Evolutionary conservation across 2,797 vertebrate species (phyloP).

Genomic region (Rhinogobio ventralis): DNA sequence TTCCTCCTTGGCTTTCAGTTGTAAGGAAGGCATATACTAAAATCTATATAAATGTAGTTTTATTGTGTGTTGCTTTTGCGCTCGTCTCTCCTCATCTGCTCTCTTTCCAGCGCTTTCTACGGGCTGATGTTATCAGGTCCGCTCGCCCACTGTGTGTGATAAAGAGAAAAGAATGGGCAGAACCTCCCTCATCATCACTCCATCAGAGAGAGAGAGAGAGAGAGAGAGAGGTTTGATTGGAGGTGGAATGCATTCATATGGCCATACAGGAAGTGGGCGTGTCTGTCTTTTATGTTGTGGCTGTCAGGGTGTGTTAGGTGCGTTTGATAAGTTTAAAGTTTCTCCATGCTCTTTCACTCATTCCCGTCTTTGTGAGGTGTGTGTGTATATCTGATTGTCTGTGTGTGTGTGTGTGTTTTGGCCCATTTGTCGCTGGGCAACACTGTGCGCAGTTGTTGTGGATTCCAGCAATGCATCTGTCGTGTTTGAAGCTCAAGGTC

Average conservation of each 20-base stretch:
- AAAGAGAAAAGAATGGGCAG: slow-evolving; percentile 65
- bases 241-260: slow-evolving; percentile 30
- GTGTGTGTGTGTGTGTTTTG: slow-evolving; percentile 49
- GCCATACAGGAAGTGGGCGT: slow-evolving; percentile 21
- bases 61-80: neutral
- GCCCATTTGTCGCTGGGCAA: slow-evolving; percentile 41
- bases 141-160: slow-evolving; percentile 59
- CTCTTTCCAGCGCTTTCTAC: neutral
- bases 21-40: neutral
- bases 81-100: neutral
- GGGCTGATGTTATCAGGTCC: slow-evolving; percentile 63
- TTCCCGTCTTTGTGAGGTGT: slow-evolving; percentile 4
- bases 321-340: slow-evolving; percentile 29
- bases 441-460: slow-evolving; percentile 58
- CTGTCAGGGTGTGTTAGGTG: slow-evolving; percentile 25
- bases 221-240: neutral
- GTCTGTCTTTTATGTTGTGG: slow-evolving; percentile 19
- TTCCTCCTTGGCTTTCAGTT: neutral
- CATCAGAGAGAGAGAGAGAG: slow-evolving; percentile 6
- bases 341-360: slow-evolving; percentile 19
- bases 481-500: slow-evolving; percentile 61
- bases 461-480: slow-evolving; percentile 57
- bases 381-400: slow-evolving; percentile 33
- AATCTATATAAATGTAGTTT: neutral
- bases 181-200: slow-evolving; percentile 37